A percentile compares a stretch with the other conserved stretches of the same genome.
Conservation (phyloP, 2,113 vertebrate species). For the Centropus unirufus region DNA sequence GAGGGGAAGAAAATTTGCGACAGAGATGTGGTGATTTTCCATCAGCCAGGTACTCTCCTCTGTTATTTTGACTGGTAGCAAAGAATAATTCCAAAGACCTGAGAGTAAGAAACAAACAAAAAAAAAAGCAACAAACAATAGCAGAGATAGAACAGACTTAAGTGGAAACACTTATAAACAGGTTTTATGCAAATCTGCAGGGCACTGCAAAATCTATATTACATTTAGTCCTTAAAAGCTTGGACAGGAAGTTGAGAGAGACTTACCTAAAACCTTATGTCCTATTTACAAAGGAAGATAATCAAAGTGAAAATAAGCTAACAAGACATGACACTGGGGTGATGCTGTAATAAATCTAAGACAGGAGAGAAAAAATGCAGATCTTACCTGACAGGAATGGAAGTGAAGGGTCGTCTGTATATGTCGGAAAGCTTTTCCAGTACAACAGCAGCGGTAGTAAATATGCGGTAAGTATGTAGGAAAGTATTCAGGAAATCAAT, state of each 20-base stretch:
- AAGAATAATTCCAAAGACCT: constrained; percentile 98
- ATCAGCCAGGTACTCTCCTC: constrained; percentile 86
- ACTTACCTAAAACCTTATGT: background rate
- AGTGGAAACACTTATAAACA: background rate
- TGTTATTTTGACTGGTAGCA: constrained; percentile 90
- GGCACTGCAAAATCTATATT: background rate
- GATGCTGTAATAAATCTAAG: rapidly evolving
- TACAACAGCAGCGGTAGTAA: constrained; percentile 90
- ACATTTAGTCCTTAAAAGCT: background rate
- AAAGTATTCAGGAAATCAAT: constrained; percentile 99
- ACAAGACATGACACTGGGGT: rapidly evolving
- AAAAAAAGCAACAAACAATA: background rate
- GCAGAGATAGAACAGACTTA: background rate
- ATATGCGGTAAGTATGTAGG: constrained; percentile 97
- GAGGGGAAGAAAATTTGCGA: constrained; percentile 96
- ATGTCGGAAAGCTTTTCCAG: constrained; percentile 95
- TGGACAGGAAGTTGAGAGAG: background rate
- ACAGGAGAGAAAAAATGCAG: background rate
- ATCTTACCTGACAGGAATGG: constrained; percentile 91
- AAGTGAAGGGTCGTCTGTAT: constrained; percentile 95
- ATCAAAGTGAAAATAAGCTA: rapidly evolving
- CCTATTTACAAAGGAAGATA: background rate
- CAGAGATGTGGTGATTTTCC: constrained; percentile 92
- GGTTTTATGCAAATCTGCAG: background rate
- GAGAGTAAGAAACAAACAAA: background rate